A percentile compares a stretch with the other conserved stretches of the same genome.
Evolutionary conservation across 2,888 invertebrate genomes (phyloP).

Genomic region (Ectemnius continuus): DNA sequence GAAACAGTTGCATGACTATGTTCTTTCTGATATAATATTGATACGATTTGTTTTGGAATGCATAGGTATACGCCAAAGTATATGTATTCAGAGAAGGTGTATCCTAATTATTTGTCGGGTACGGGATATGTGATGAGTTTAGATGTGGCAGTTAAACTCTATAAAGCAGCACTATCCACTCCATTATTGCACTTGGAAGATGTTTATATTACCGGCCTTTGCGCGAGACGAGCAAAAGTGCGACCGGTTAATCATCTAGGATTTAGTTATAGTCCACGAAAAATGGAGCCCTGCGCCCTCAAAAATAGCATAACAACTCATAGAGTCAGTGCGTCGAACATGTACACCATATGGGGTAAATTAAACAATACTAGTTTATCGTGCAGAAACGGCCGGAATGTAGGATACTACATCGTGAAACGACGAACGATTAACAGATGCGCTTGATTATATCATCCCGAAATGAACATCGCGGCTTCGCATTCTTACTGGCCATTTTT

Average conservation of each 20-base stretch:
- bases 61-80: constrained; percentile 88
- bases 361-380: constrained; percentile 62
- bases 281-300: constrained; percentile 79
- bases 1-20: constrained; percentile 14
- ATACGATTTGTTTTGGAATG: neutral
- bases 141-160: constrained; percentile 83
- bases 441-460: constrained; percentile 23
- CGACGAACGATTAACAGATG: constrained; percentile 60
- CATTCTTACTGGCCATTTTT: neutral
- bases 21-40: neutral
- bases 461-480: neutral
- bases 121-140: constrained; percentile 88
- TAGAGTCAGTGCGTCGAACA: constrained; percentile 79
- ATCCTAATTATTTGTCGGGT: constrained; percentile 90
- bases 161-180: constrained; percentile 83
- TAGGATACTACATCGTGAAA: constrained; percentile 69
- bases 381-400: constrained; percentile 65
- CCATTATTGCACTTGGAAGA: constrained; percentile 89
- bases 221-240: constrained; percentile 82
- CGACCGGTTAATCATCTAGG: constrained; percentile 83
- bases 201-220: constrained; percentile 88
- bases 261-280: constrained; percentile 81
- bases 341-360: constrained; percentile 76
- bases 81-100: constrained; percentile 85
- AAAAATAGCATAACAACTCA: constrained; percentile 81